A percentile compares a stretch with the other conserved stretches of the same genome.
These are phyloP conservation scores for Babyrousa celebensis DNA, from an alignment of 2,797 vertebrate species.

Conservation along the genomic window DNA sequence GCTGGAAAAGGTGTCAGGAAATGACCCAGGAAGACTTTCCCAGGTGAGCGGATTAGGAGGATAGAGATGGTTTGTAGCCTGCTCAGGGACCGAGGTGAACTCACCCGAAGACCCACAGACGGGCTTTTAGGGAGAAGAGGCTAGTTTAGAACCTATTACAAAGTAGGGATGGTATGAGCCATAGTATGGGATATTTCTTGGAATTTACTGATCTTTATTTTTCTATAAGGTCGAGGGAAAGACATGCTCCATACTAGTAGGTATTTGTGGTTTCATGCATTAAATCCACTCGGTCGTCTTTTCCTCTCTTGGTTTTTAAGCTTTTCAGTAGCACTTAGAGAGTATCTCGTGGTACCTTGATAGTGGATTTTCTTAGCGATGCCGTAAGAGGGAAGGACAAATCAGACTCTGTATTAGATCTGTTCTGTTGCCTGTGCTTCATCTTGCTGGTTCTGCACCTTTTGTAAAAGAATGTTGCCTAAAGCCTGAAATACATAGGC, in stretches of 20 bases:
- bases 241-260: not conserved
- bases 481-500: no score
- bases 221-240: not conserved
- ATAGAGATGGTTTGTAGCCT: not conserved
- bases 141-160: not conserved
- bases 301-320: not conserved
- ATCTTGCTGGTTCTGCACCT: no score
- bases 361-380: not conserved
- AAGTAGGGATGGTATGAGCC: not conserved
- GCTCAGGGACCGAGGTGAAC: rapidly evolving
- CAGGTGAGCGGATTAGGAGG: not conserved
- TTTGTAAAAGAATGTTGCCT: no score
- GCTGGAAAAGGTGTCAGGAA: not conserved
- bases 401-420: no score
- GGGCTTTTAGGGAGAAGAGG: not conserved
- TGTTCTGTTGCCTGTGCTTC: no score
- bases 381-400: no score
- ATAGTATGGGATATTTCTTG: not conserved
- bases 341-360: not conserved
- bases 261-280: not conserved
- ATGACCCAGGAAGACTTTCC: not conserved
- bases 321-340: not conserved
- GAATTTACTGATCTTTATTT: not conserved
- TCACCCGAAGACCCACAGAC: not conserved
- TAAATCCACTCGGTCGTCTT: not conserved